These are phyloP conservation scores for Mormyrops attenuatus DNA, from an alignment of 2,797 vertebrate species.

Conservation along the genomic window DNA sequence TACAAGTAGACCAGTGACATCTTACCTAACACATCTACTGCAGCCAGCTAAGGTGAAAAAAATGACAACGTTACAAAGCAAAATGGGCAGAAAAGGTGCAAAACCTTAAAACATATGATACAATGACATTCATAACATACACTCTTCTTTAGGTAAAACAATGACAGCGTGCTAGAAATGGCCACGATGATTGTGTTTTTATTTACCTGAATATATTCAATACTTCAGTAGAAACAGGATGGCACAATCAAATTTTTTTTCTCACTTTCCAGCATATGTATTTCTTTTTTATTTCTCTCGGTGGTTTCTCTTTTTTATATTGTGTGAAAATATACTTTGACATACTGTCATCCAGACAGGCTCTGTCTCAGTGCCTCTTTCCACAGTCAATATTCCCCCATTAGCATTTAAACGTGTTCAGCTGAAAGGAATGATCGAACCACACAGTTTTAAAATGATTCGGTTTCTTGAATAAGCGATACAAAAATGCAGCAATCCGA, in stretches of 20 bases:
- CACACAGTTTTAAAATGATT: neutral
- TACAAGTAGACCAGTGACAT: neutral
- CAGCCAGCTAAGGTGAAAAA: neutral
- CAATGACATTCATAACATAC: neutral
- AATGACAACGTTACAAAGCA: neutral
- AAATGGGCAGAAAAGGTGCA: neutral
- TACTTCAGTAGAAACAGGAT: neutral
- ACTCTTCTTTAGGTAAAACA: neutral
- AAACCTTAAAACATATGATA: neutral
- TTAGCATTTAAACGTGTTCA: neutral
- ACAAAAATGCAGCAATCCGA: neutral
- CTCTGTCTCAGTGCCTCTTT: neutral
- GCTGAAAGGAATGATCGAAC: neutral
- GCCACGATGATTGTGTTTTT: neutral
- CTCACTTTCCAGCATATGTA: neutral
- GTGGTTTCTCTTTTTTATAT: neutral
- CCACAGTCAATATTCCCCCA: neutral
- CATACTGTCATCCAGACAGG: constrained; percentile 14
- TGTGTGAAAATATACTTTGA: neutral
- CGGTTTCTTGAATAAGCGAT: neutral
- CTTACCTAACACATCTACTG: neutral
- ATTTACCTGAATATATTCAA: neutral
- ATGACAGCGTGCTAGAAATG: neutral
- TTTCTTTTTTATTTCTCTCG: neutral
- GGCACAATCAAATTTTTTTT: neutral